Evolutionary conservation across 2,888 invertebrate species (phyloP).

Genomic region (Melieria omissa): DNA sequence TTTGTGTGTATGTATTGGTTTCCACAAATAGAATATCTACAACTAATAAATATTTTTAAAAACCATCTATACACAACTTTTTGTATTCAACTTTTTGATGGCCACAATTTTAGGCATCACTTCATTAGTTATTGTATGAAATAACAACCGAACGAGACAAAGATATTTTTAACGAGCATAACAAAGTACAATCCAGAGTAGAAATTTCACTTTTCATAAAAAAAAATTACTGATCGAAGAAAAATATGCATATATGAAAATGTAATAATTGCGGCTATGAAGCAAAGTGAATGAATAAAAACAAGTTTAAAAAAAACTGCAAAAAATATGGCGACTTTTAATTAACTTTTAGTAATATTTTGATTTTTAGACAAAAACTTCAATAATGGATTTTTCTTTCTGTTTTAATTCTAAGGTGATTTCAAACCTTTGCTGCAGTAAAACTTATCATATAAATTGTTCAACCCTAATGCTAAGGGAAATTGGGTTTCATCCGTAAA

Average conservation of each 20-base stretch:
- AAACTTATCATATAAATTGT: too few relatives aligned
- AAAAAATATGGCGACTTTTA: not conserved
- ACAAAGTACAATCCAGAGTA: constrained; percentile 60
- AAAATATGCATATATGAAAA: not conserved
- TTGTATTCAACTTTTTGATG: not conserved
- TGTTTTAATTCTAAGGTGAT: too few relatives aligned
- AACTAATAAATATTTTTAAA: constrained; percentile 8
- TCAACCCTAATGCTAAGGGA: too few relatives aligned
- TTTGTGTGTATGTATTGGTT: constrained; percentile 12
- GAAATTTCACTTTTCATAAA: constrained; percentile 46
- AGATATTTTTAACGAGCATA: constrained; percentile 56
- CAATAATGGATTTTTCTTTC: too few relatives aligned
- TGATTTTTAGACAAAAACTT: too few relatives aligned
- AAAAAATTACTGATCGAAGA: too few relatives aligned
- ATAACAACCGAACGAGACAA: not conserved
- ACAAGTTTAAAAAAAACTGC: not conserved
- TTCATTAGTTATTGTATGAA: not conserved
- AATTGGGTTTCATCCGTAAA: too few relatives aligned
- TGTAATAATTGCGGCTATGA: not conserved
- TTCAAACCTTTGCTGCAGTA: too few relatives aligned
- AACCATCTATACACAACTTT: too few relatives aligned
- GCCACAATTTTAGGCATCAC: not conserved
- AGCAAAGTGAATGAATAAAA: not conserved
- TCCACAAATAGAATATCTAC: not conserved
- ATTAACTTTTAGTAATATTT: not conserved